Conservation (phyloP, 2,113 vertebrate species). For the human (Homo sapiens) region DNA sequence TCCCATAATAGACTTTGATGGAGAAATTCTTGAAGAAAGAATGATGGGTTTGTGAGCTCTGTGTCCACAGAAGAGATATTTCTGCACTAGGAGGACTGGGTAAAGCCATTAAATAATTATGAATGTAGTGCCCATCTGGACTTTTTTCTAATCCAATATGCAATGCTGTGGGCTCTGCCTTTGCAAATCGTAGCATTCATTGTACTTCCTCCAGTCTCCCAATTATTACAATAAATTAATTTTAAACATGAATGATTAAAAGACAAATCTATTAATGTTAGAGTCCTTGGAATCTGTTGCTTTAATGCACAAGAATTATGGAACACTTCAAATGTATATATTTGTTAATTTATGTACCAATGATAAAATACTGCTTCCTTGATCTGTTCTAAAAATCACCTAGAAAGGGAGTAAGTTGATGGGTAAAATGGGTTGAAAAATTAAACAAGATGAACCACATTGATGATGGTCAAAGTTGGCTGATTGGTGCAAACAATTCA, state of each 20-base stretch:
- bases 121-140: accelerated
- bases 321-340: neutral
- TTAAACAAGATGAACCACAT: too few species aligned
- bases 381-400: too few species aligned
- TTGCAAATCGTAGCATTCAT: neutral
- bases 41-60: accelerated
- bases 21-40: accelerated
- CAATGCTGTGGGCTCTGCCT: neutral
- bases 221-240: neutral
- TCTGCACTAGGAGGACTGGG: neutral
- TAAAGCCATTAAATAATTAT: neutral
- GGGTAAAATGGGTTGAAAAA: too few species aligned
- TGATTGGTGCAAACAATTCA: too few species aligned
- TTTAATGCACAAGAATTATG: neutral
- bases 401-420: too few species aligned
- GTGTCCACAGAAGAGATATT: neutral
- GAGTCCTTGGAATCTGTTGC: neutral
- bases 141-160: neutral
- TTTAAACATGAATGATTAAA: neutral
- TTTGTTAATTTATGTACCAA: too few species aligned
- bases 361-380: neutral
- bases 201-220: neutral
- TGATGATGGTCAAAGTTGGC: too few species aligned
- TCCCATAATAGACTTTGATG: neutral
- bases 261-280: neutral